Conservation (phyloP, 2,797 vertebrate genomes). For the Lycodopsis pacificus region DNA sequence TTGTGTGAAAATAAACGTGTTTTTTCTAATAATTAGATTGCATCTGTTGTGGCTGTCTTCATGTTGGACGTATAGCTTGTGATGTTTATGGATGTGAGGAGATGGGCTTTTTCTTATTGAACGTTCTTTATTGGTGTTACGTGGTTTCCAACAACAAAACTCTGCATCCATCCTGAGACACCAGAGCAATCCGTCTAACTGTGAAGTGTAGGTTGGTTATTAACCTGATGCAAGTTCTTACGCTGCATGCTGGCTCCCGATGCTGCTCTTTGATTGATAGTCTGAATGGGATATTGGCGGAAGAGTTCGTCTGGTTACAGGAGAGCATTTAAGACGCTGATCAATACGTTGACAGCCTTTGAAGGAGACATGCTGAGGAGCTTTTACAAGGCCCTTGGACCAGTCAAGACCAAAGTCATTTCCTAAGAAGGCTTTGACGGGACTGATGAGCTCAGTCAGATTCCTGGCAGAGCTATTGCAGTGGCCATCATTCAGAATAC, state of each 20-base stretch:
- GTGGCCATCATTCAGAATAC: conserved; percentile 29
- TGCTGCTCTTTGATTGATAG: conserved; percentile 36
- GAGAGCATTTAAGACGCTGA: conserved; percentile 43
- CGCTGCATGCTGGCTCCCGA: neutral
- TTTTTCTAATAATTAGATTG: neutral
- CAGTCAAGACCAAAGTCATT: conserved; percentile 40
- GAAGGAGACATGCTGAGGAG: conserved; percentile 39
- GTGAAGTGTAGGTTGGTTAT: neutral
- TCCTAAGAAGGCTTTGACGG: conserved; percentile 35
- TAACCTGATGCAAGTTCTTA: neutral
- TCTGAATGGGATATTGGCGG: conserved; percentile 41
- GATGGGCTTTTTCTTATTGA: neutral
- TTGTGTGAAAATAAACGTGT: neutral
- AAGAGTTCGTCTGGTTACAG: conserved; percentile 37
- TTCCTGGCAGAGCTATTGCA: conserved; percentile 36
- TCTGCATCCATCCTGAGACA: neutral
- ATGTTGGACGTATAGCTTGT: neutral
- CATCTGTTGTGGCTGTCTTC: neutral
- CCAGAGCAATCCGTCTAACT: neutral
- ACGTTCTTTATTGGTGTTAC: conserved; percentile 10
- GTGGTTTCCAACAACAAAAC: neutral
- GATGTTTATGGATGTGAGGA: neutral
- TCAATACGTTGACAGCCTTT: conserved; percentile 57
- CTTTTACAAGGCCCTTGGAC: conserved; percentile 49
- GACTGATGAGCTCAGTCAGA: conserved; percentile 43